Conservation (phyloP, 53 echinoderm and acorn worm genomes). For the Stichopus horrens region DNA sequence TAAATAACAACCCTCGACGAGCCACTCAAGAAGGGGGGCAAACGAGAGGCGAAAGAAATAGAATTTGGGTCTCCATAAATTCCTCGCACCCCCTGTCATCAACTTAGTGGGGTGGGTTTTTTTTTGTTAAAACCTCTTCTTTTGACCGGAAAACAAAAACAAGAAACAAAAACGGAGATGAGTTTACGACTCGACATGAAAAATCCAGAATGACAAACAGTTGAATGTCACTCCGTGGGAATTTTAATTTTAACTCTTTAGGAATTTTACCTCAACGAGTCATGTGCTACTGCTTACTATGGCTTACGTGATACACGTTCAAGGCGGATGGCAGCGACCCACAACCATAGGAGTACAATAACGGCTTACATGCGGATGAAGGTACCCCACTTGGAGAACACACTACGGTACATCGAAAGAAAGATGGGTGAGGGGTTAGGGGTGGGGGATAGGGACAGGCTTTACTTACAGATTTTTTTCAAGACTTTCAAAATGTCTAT, state of each 20-base stretch:
- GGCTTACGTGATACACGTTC: too few species aligned
- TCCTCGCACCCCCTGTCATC: conserved; percentile 29
- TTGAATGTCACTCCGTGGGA: not conserved
- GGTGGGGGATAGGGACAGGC: too few species aligned
- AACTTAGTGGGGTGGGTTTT: not conserved
- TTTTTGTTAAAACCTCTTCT: not conserved
- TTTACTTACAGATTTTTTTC: too few species aligned
- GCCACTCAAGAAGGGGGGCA: not conserved
- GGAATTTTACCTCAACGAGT: too few species aligned
- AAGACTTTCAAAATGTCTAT: too few species aligned
- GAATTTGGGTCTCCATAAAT: not conserved
- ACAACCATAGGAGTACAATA: too few species aligned
- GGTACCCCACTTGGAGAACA: too few species aligned
- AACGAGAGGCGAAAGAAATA: not conserved
- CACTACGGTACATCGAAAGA: too few species aligned
- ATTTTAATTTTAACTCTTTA: not conserved
- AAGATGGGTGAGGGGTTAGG: too few species aligned
- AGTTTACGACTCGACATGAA: not conserved
- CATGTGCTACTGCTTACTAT: too few species aligned
- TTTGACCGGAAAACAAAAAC: not conserved
- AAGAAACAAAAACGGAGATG: not conserved
- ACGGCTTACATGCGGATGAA: too few species aligned
- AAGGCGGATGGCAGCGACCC: too few species aligned
- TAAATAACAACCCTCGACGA: not conserved
- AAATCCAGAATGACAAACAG: not conserved